Evolutionary conservation across 2,888 invertebrate species (phyloP), one percentile per base, ranked within the genome.

Genomic region (Cephus pulcher): DNA sequence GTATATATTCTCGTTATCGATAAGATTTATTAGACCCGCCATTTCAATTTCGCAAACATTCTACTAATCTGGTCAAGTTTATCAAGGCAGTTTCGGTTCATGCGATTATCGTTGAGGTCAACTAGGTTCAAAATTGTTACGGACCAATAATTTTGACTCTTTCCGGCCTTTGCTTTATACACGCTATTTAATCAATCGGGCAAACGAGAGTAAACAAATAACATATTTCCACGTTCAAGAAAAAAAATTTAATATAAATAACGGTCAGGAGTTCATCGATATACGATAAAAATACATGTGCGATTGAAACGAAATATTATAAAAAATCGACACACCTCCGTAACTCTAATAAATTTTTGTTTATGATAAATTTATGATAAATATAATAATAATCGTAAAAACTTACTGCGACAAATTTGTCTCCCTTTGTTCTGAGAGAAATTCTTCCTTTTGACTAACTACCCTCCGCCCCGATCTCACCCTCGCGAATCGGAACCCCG

Each of bases 401-500:
- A 56, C 56, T 56, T 56, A 56, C 56, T 23, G 56, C 32, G 71
- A 32, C 12, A 34, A 71, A 71, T 12, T 15, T 32, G 12, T 23
- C 12, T 32, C 71, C 32, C 23, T 71, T 15, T 11, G 9, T 33
- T 15, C 30, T 12, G 33, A 70, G 71, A 70, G 71, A 33, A 33
- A 30, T 12, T 33, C 11, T 4, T 70, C 32, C 1, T 12, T 33
- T 33, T 35, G 75, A 74, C n/a, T 34, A 34, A 81, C 78, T 82
- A 78, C 78, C 78, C 77, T 75, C 79, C 82, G n/a, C 4, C 71
- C 32, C 11, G 71, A 32, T 32, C 9, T 71, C 71, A 71, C 4
- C 71, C 32, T 32, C 32, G 71, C 15, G 11, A 34, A 56, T 23
- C 56, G 56, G 23, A 56, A 23, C 23, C 23, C 23, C 56, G 56